These are phyloP conservation scores for Triplophysa dalaica DNA, from an alignment of 2,113 vertebrate species.

Conservation along the genomic window DNA sequence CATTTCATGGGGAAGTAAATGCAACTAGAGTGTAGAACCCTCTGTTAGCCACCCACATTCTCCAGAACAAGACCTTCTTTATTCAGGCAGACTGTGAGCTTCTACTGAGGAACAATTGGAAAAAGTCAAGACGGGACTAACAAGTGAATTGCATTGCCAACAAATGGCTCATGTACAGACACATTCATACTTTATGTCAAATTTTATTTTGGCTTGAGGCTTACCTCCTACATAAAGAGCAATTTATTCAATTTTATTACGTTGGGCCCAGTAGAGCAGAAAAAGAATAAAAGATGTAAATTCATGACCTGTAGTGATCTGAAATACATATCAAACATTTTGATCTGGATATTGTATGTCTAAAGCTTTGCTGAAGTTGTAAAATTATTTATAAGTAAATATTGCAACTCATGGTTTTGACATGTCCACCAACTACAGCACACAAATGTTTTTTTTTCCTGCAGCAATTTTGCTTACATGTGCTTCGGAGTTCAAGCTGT, in stretches of 20 bases:
- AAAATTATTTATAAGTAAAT: neutral
- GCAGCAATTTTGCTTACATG: constrained; percentile 39
- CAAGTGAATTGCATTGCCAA: constrained; percentile 26
- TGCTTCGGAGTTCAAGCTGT: constrained; percentile 21
- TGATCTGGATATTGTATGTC: neutral
- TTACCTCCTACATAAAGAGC: neutral
- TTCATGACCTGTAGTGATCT: neutral
- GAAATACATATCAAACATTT: neutral
- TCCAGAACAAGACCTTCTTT: constrained; percentile 43
- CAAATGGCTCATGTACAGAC: neutral
- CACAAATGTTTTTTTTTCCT: constrained; percentile 27
- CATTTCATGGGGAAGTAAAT: constrained; percentile 45
- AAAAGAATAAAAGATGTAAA: neutral
- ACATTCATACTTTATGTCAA: neutral
- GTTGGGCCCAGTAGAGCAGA: neutral
- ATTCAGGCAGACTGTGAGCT: constrained; percentile 47
- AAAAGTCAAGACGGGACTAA: constrained; percentile 31
- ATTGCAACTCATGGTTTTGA: neutral
- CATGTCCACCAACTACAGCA: constrained; percentile 30
- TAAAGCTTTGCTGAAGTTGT: neutral
- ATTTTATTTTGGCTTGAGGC: neutral
- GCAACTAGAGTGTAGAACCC: constrained; percentile 37
- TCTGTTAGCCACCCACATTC: constrained; percentile 50
- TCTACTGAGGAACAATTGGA: constrained; percentile 38
- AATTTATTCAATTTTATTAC: neutral